Percentiles rank a stretch among this genome's conserved stretches.
Conservation (phyloP, 2,888 invertebrate genomes). For the Drosophila testacea region DNA sequence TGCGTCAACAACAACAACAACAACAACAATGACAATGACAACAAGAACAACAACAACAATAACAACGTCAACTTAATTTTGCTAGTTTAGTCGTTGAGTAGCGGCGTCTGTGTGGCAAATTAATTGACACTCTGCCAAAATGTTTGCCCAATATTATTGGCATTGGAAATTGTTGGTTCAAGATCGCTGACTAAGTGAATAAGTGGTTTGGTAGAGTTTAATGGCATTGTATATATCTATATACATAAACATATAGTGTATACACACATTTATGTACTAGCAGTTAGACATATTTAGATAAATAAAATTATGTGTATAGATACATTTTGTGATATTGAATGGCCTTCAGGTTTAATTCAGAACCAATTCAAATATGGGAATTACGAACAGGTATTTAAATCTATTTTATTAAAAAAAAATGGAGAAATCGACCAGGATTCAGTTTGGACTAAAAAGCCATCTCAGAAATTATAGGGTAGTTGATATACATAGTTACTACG, state of each 20-base stretch:
- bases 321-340: no score
- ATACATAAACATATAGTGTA: no score
- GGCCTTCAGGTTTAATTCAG: no score
- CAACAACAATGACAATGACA: conserved; percentile 26
- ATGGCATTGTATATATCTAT: no score
- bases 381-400: no score
- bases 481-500: no score
- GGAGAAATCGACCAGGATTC: no score
- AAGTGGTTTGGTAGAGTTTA: conserved; percentile 8
- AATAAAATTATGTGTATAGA: no score
- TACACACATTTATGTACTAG: not conserved
- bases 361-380: no score
- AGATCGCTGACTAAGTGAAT: conserved; percentile 33
- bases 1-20: conserved; percentile 31
- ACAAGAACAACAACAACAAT: conserved; percentile 30
- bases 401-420: no score
- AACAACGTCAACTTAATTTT: conserved; percentile 71
- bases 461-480: no score
- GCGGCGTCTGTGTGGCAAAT: conserved; percentile 62
- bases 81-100: conserved; percentile 68
- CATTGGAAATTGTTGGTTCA: conserved; percentile 55
- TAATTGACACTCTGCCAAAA: conserved; percentile 75
- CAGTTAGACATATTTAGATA: not conserved
- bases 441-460: no score
- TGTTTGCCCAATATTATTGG: conserved; percentile 70